Evolutionary conservation across 2,888 invertebrate species (phyloP).

Genomic region (Spatulosminthurus flaviceps): DNA sequence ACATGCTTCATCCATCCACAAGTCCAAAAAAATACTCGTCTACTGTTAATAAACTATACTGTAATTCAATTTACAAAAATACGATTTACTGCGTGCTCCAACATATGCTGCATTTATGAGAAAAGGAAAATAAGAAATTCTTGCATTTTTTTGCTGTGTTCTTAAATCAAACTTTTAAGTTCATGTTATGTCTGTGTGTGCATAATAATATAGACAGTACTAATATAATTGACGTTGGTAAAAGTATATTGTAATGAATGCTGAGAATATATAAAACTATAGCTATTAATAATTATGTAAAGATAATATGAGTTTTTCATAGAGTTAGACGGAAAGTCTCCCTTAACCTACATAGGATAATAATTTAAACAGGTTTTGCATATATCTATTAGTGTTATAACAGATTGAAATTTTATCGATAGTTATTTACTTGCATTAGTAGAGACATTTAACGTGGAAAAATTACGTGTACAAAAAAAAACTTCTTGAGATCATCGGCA

Average conservation of each 20-base stretch:
- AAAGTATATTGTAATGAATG: neutral
- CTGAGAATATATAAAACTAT: neutral
- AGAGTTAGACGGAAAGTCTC: neutral
- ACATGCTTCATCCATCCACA: conserved; percentile 22
- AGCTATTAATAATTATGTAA: conserved; percentile 1
- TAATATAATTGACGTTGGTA: conserved; percentile 14
- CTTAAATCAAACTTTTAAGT: conserved; percentile 6
- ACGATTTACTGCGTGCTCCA: neutral
- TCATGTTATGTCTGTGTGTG: neutral
- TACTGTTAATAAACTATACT: neutral
- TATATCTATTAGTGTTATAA: conserved; percentile 5
- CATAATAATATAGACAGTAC: neutral
- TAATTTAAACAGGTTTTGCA: conserved; percentile 7
- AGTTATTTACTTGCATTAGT: neutral
- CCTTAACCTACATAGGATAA: neutral
- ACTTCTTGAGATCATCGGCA: neutral
- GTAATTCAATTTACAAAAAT: too few relatives aligned
- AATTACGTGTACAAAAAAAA: neutral
- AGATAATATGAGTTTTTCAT: neutral
- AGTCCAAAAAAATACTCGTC: conserved; percentile 25
- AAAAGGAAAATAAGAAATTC: neutral
- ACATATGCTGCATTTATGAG: neutral
- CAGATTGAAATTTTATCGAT: neutral
- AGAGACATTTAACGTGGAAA: neutral
- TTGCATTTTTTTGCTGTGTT: conserved; percentile 26